Conservation (phyloP, 1,140 invertebrate genomes). For the Drosophila tropicalis region DNA sequence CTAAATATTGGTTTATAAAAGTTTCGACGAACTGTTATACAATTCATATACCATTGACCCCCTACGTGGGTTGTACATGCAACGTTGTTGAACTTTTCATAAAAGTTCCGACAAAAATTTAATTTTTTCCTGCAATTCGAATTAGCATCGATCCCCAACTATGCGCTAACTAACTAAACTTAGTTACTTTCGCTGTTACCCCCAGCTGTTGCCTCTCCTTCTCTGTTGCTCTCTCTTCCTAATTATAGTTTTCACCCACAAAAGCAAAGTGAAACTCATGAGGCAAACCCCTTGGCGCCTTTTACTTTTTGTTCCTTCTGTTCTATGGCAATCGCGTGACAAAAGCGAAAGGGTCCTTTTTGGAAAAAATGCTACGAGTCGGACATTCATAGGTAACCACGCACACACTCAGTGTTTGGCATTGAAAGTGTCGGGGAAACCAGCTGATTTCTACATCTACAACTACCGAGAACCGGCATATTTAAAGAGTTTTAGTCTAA, state of each 20-base stretch:
- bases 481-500: slow-evolving; percentile 35
- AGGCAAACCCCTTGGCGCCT: neutral
- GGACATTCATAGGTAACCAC: neutral
- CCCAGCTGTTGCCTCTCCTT: neutral
- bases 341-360: slow-evolving; percentile 20
- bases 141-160: neutral
- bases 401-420: slow-evolving; percentile 13
- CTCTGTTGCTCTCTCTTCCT: neutral
- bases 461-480: slow-evolving; percentile 15
- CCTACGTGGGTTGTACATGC: too few species aligned
- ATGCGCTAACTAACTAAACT: slow-evolving; percentile 19
- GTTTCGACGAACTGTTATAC: too few species aligned
- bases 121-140: neutral
- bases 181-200: slow-evolving; percentile 7
- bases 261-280: slow-evolving; percentile 32
- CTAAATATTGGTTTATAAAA: too few species aligned
- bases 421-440: slow-evolving; percentile 37
- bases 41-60: too few species aligned
- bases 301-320: neutral
- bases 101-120: neutral
- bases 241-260: slow-evolving; percentile 5
- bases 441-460: slow-evolving; percentile 61
- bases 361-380: neutral
- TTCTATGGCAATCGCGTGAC: slow-evolving; percentile 40
- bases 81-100: too few species aligned